phyloP scores from a whole-genome alignment of 2,888 invertebrate genomes.

The Disparrhopalites patrizii region DNA sequence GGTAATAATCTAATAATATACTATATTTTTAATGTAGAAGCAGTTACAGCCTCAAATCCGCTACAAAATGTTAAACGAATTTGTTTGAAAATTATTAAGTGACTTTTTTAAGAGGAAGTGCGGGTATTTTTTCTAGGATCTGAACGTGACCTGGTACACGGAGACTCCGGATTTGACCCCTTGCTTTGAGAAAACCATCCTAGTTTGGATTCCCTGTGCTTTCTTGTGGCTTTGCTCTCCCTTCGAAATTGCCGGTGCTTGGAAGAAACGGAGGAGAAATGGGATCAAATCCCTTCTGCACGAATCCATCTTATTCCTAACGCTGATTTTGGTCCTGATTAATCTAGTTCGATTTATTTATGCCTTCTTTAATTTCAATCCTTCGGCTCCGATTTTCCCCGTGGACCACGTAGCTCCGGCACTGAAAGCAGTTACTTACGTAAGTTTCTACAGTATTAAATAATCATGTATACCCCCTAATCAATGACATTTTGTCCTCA shows the following conservation, averaged over 20 bases:
- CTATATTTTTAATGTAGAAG: no score
- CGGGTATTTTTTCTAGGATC: slow-evolving; percentile 31
- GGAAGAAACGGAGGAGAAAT: not conserved
- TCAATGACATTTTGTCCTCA: not conserved
- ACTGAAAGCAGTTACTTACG: no score
- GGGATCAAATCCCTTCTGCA: not conserved
- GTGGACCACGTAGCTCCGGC: no score
- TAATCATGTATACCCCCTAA: not conserved
- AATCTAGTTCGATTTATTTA: no score
- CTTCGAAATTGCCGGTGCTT: slow-evolving; percentile 57
- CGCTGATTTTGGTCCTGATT: no score
- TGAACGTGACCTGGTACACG: slow-evolving; percentile 53
- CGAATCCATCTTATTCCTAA: not conserved
- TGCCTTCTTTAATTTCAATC: no score
- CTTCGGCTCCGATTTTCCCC: no score
- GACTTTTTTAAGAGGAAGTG: no score
- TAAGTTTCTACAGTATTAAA: not conserved
- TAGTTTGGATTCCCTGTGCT: slow-evolving; percentile 84
- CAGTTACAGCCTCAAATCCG: no score
- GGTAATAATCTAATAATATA: slow-evolving; percentile 8
- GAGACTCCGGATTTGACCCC: slow-evolving; percentile 75
- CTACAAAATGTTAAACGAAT: no score
- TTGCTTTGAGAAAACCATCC: slow-evolving; percentile 87
- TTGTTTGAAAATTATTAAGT: no score
- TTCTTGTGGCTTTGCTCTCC: slow-evolving; percentile 74